Base-by-base conservation (phyloP, 2,113 vertebrate species). In the Gobiocypris rarus region DNA sequence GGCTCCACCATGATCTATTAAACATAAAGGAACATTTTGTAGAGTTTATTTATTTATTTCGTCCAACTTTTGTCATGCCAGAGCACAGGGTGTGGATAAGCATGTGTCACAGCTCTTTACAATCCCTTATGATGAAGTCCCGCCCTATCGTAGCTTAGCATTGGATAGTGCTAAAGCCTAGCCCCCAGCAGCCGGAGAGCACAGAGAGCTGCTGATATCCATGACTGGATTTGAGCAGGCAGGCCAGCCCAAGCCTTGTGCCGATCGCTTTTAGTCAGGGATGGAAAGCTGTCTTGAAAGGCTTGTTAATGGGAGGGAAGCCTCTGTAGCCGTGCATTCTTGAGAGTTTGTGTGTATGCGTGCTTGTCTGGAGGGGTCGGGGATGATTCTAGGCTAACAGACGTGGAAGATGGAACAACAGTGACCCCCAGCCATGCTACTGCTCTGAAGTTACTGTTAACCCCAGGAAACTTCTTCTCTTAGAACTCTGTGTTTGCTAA, bases 181-280 rank as follows among this genome's bases (percentile, higher is more conserved):
- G 93, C 94, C 93, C 76, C 88, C 74, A 90, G 93, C 93, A 91
- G 87, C 91, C 91, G 86, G 59, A 83, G 88, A 88, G 84, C 80
- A 54, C 92, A 89, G 86, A 91, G 90, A 91, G 90, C 89, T 88
- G 83, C 89, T 94, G 91, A 94, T 94, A 93, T 89, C 93, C 93
- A 90, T 94, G 93, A 94, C 94, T 86, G 94, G 94, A 94, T 94
- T 95, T 93, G 88, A 90, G 90, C 91, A 91, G 93, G 92, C 94
- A 93, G 93, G 92, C 93, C 89, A 90, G 91, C 92, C 93, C 92
- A 88, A 90, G 91, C 92, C 92, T 91, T 86, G 83, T 91, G 88
- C 88, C 92, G 92, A 94, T 94, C 91, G 91, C 93, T 93, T 94
- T 92, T 92, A 94, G 91, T 93, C 90, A 91, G 86, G 86, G 69